Evolutionary conservation across 2,113 vertebrate species (phyloP).

Genomic region (Hirundichthys speculiger): DNA sequence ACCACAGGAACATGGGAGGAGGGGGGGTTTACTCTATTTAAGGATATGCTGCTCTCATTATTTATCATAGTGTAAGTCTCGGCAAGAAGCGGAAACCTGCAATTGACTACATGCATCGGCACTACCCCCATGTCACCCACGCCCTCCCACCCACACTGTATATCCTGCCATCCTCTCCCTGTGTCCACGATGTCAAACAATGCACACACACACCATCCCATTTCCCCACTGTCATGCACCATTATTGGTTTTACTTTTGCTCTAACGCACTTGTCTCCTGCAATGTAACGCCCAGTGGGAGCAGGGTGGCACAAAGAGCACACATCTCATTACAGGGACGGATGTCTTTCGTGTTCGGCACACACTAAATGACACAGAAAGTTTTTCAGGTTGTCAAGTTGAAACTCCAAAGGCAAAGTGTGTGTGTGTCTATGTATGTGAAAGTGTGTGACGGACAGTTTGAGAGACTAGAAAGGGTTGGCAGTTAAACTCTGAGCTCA

Average conservation of each 20-base stretch:
- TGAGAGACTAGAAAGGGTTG: conserved; percentile 77
- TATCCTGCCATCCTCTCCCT: conserved; percentile 5
- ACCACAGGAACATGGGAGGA: conserved; percentile 80
- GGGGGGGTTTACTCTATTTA: conserved; percentile 77
- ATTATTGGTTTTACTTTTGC: conserved; percentile 10
- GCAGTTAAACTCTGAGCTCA: conserved; percentile 81
- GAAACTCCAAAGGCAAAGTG: conserved; percentile 27
- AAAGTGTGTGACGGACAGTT: conserved; percentile 70
- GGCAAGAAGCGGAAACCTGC: conserved; percentile 73
- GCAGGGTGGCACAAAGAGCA: conserved; percentile 39
- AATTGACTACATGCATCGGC: conserved; percentile 69
- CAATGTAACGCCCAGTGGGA: conserved; percentile 29
- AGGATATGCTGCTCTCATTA: conserved; percentile 81
- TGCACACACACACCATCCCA: conserved; percentile 10
- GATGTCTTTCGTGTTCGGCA: conserved; percentile 53
- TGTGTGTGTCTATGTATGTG: conserved; percentile 30
- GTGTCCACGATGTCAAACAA: conserved; percentile 25
- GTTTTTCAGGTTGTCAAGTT: conserved; percentile 56
- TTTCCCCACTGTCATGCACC: conserved; percentile 17
- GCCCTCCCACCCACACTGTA: conserved; percentile 27
- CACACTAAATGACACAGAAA: conserved; percentile 37
- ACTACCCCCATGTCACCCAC: conserved; percentile 59
- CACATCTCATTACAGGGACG: conserved; percentile 39
- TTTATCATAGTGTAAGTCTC: conserved; percentile 82
- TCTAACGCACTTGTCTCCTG: conserved; percentile 28